Evolutionary conservation across 2,113 vertebrate species (phyloP).

Genomic region (Collichthys lucidus): DNA sequence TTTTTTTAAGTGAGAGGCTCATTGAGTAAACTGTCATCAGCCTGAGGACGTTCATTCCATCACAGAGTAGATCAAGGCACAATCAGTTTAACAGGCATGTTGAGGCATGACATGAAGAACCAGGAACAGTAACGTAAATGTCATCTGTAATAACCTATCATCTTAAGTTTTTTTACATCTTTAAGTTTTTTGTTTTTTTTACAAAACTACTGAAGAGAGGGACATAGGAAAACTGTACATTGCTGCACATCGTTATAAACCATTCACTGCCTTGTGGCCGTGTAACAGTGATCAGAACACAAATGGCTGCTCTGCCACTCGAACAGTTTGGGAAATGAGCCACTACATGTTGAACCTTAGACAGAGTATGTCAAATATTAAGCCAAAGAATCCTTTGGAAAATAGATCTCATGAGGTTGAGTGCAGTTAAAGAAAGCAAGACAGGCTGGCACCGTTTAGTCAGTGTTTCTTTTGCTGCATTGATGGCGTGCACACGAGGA

Average conservation of each 20-base stretch:
- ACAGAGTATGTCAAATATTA: not conserved
- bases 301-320: not conserved
- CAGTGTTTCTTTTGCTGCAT: too few relatives aligned
- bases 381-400: not conserved
- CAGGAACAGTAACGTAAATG: too few relatives aligned
- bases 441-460: not conserved
- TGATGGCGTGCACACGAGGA: not conserved
- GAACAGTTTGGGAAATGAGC: not conserved
- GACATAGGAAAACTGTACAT: not conserved
- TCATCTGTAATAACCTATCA: not conserved
- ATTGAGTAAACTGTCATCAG: not conserved
- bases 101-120: not conserved
- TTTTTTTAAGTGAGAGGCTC: not conserved
- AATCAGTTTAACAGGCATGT: not conserved
- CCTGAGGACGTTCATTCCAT: not conserved
- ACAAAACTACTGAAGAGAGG: not conserved
- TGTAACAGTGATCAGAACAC: not conserved
- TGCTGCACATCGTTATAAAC: too few relatives aligned
- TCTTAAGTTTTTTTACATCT: not conserved
- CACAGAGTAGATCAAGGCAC: not conserved
- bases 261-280: too few relatives aligned
- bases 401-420: not conserved
- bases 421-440: not conserved
- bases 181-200: not conserved
- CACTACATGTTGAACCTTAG: not conserved